Percentiles rank a stretch among this genome's conserved stretches.
These are phyloP conservation scores for Phoebastria nigripes DNA, from an alignment of 2,797 vertebrate species.

Conservation along the genomic window DNA sequence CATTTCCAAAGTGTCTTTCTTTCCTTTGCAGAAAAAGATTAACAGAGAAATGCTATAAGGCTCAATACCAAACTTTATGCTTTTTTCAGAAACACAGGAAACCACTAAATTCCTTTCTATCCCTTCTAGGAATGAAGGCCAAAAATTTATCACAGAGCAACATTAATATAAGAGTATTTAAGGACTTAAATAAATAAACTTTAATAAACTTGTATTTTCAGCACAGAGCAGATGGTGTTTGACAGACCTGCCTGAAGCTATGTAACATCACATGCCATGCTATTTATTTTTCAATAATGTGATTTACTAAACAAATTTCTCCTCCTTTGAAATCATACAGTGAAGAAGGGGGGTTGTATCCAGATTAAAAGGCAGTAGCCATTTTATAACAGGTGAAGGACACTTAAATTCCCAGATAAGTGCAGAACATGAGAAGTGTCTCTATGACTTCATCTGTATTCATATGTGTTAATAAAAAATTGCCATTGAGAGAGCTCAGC, in stretches of 20 bases:
- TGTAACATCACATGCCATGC: constrained; percentile 38
- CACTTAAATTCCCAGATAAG: background rate
- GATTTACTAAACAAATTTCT: constrained; percentile 61
- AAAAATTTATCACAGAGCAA: background rate
- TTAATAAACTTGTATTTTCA: constrained; percentile 67
- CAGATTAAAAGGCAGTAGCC: background rate
- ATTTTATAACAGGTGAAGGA: background rate
- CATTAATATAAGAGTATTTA: constrained; percentile 62
- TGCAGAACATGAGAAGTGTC: background rate
- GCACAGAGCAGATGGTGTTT: constrained; percentile 66
- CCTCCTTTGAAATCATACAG: background rate
- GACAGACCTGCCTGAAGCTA: constrained; percentile 57
- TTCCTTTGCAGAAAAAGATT: background rate
- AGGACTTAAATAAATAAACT: constrained; percentile 71
- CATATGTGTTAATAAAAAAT: background rate
- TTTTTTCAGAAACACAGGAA: constrained; percentile 20
- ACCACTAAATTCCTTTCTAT: background rate
- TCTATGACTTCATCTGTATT: background rate
- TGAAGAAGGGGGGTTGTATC: background rate
- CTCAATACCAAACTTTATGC: background rate
- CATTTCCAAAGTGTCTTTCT: background rate
- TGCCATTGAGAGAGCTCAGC: background rate
- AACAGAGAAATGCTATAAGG: background rate
- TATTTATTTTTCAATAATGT: constrained; percentile 51
- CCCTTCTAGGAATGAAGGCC: constrained; percentile 19